Base-by-base conservation (phyloP, 2,797 vertebrate species). In the Myoxocephalus aenaeus region DNA sequence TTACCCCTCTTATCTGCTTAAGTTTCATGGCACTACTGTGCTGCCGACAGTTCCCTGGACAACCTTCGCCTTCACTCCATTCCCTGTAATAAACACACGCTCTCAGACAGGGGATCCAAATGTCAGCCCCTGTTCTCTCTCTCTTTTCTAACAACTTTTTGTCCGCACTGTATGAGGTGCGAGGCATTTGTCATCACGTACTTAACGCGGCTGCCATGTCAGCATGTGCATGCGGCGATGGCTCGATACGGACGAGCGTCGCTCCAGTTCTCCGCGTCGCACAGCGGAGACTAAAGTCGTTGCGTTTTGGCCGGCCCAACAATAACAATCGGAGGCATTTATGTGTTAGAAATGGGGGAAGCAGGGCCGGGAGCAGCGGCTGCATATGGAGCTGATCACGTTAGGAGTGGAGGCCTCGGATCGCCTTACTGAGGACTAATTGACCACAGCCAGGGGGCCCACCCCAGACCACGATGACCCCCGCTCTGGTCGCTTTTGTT, bases 351-450 rank as follows among this genome's bases (percentile, higher is more conserved):
- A 86, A 84, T 73, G 22, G 70, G 74, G 83, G 67, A 70, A 85
- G n/a, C 69, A 61, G 72, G 73, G 74, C 65, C 68, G 25, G 10
- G 73, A 85, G 83, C 81, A 62, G 80, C 61, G 65, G 78, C 84
- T 81, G 81, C 94, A 94, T 93, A 90, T 93, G 94, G 92, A 92
- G 74, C 89, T 91, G 92, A 94, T 95, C 92, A 93, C 36, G 75
- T 72, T 57, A 75, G 82, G 79, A 88, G 81, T 67, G 79, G 81
- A 86, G 84, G 69, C 80, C 70, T 69, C 57, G 79, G 87, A 91
- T 94, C 81, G 64, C 82, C 87, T 95, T 95, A 94, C 91, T 88
- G 87, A 91, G 93, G 93, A 93, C 86, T 93, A 92, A 95, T 93
- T 89, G 88, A 89, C 86, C 87, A 81, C 66, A 88, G 83, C 77